Percentiles rank a stretch among this genome's conserved stretches.
phyloP scores from a whole-genome alignment of 2,888 invertebrate species.

The Netelia fuscicornis region DNA sequence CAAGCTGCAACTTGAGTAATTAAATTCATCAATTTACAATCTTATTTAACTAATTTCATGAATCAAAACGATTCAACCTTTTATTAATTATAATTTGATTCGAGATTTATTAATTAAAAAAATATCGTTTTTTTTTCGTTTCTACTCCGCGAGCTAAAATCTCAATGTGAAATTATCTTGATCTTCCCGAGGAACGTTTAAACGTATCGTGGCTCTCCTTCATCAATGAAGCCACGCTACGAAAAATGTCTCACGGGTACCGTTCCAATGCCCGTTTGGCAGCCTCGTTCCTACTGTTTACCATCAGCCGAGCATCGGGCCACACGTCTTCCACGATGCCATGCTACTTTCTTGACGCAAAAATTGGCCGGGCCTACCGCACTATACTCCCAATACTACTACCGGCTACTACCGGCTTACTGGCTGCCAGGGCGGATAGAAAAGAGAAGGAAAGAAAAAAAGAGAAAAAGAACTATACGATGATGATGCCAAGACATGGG shows the following conservation, averaged over 20 bases:
- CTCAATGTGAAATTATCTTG: too few species aligned
- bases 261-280: constrained; percentile 77
- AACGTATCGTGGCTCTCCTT: neutral
- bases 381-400: constrained; percentile 53
- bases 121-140: too few species aligned
- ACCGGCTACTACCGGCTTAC: constrained; percentile 2
- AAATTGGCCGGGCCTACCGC: constrained; percentile 82
- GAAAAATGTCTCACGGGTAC: constrained; percentile 48
- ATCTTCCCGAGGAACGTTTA: neutral
- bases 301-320: constrained; percentile 70
- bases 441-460: constrained; percentile 51
- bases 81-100: too few species aligned
- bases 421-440: constrained; percentile 56
- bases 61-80: too few species aligned
- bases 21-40: neutral
- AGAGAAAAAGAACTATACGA: constrained; percentile 73
- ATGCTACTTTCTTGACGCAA: constrained; percentile 77
- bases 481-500: constrained; percentile 81
- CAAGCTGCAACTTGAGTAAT: neutral
- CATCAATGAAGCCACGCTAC: constrained; percentile 59
- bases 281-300: constrained; percentile 82
- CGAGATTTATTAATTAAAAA: too few species aligned
- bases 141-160: too few species aligned
- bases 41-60: too few species aligned
- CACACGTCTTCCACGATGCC: constrained; percentile 32